Base-by-base conservation (phyloP, 1,140 invertebrate genomes). In the Conopomorpha cramerella region DNA sequence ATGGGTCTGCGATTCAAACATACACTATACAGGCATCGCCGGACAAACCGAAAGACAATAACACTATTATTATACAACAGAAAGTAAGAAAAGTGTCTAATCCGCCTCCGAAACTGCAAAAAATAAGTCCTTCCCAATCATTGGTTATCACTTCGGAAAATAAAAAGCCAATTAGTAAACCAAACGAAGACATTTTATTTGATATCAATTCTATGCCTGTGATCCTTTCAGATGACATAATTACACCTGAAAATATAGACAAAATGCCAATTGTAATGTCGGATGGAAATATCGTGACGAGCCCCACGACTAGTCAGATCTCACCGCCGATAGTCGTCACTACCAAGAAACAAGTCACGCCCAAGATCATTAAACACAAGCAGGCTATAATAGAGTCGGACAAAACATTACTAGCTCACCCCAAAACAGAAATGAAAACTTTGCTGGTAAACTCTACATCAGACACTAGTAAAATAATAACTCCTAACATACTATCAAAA, bases 141-240 rank as follows among this genome's bases (percentile, higher is more conserved):
- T 35, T 64, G 16, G 32, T 58, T 1, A 30, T 50, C 6, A 32
- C 54, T 10, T 49, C 37, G 44, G 59, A 58, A 39, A n/a, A n/a
- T n/a, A n/a, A n/a, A n/a, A n/a, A n/a, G n/a, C n/a, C n/a, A n/a
- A n/a, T n/a, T n/a, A 39, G 31, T 13, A 74, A 66, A 49, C 40
- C 30, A 15, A 31, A 74, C 1, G 80, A 82, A 31, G 84, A 87
- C n/a, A 71, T 82, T 46, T 77, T 86, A 13, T 81, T 88, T 36
- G 86, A 88, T 49, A 88, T 88, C 15, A 84, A 85, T 58, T 86
- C 85, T 12, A 88, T 88, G 82, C 87, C 87, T 1, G 84, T 89
- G 39, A 83, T 88, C 1, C 52, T 88, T 8, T 84, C 83, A 8
- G 85, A 89, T 41, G 84, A 87, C 46, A 74, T 86, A 23, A 55